These are phyloP conservation scores for Martes flavigula DNA, from an alignment of 2,797 vertebrate genomes.

Conservation along the genomic window DNA sequence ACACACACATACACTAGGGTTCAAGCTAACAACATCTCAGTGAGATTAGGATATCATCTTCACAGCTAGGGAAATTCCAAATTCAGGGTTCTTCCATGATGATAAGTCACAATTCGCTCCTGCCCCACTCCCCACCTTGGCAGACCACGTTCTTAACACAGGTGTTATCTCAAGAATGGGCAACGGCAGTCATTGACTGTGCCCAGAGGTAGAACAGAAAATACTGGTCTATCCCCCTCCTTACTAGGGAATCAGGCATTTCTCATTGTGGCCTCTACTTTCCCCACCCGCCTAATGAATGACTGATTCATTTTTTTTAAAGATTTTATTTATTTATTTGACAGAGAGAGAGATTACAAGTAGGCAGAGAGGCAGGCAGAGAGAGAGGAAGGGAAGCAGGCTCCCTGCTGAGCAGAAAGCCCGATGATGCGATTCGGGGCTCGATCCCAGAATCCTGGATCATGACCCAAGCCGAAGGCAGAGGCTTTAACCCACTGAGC, in stretches of 20 bases:
- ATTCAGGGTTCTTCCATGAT: neutral
- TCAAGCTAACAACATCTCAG: neutral
- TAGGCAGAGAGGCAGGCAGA: too few relatives aligned
- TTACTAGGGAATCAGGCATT: neutral
- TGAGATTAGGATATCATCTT: neutral
- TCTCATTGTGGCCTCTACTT: neutral
- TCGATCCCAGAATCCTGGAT: too few relatives aligned
- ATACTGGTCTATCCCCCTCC: neutral
- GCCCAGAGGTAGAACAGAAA: neutral
- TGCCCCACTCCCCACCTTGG: neutral
- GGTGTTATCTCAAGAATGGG: neutral
- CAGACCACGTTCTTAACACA: neutral
- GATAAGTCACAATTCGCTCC: neutral
- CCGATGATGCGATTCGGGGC: too few relatives aligned
- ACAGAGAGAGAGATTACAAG: too few relatives aligned
- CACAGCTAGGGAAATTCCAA: neutral
- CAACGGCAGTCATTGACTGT: neutral
- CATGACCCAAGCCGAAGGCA: too few relatives aligned
- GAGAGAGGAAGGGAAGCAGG: too few relatives aligned
- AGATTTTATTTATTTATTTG: too few relatives aligned
- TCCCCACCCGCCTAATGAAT: neutral
- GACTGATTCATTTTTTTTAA: neutral
- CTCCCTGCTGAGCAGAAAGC: too few relatives aligned
- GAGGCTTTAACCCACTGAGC: too few relatives aligned
- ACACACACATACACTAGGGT: neutral